These are phyloP conservation scores for Drosophila sturtevanti DNA, from an alignment of 1,140 invertebrate genomes.

Conservation along the genomic window DNA sequence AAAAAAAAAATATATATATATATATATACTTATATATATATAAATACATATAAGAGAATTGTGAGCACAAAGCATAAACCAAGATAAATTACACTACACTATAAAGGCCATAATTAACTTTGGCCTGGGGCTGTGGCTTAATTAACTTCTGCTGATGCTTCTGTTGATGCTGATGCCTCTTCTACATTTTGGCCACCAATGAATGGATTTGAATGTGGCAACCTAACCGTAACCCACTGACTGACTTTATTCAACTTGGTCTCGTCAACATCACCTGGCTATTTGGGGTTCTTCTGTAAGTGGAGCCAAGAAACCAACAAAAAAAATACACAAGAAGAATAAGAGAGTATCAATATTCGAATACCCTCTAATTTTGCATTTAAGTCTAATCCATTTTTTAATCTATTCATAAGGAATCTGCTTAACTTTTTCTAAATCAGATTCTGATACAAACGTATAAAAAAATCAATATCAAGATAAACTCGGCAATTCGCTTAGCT, in stretches of 20 bases:
- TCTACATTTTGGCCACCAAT: conserved; percentile 24
- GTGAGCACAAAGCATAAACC: conserved; percentile 69
- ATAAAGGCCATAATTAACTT: conserved; percentile 62
- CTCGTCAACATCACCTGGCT: conserved; percentile 47
- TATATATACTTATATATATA: no score
- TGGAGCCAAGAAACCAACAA: conserved; percentile 40
- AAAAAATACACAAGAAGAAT: not conserved
- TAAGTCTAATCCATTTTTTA: no score
- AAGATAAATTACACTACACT: conserved; percentile 72
- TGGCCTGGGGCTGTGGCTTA: conserved; percentile 43
- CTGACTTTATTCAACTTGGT: conserved; percentile 52
- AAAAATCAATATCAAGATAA: no score
- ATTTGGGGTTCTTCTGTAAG: conserved; percentile 47
- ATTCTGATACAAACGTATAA: no score
- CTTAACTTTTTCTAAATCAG: no score
- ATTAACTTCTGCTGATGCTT: conserved; percentile 59
- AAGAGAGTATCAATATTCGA: not conserved
- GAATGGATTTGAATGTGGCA: conserved; percentile 12
- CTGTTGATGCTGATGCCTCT: not conserved
- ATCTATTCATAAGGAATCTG: no score
- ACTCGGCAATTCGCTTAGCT: not conserved
- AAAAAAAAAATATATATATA: conserved; percentile 13
- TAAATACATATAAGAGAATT: conserved; percentile 41
- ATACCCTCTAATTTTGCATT: not conserved
- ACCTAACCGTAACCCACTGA: conserved; percentile 67